phyloP scores from a whole-genome alignment of 2,797 vertebrate species.

The Ctenopoma kingsleyae region DNA sequence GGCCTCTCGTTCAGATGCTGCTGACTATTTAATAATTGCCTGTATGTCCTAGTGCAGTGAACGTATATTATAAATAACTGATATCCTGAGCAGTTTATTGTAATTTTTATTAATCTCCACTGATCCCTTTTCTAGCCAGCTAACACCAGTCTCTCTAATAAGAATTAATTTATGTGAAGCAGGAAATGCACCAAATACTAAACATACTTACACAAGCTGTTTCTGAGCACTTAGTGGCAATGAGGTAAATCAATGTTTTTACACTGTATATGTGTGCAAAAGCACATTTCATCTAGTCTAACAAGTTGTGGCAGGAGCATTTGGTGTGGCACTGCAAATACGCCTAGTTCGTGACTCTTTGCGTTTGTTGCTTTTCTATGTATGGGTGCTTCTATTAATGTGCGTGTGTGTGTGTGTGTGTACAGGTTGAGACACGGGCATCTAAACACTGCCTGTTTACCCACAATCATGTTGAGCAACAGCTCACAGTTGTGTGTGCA shows the following conservation, averaged over 20 bases:
- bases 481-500: conserved; percentile 37
- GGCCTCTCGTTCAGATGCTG: not conserved
- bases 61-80: not conserved
- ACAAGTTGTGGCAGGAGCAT: conserved; percentile 75
- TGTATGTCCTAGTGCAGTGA: not conserved
- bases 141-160: not conserved
- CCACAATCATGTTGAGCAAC: conserved; percentile 78
- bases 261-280: conserved; percentile 31
- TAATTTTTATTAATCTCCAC: not conserved
- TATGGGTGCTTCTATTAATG: conserved; percentile 20
- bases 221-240: conserved; percentile 2
- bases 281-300: conserved; percentile 42
- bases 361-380: conserved; percentile 55
- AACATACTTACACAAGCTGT: not conserved
- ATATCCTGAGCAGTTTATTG: not conserved
- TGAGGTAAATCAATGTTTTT: conserved; percentile 36
- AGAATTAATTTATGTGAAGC: conserved; percentile 1
- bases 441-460: conserved; percentile 81
- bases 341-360: conserved; percentile 49
- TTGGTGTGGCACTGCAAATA: conserved; percentile 63
- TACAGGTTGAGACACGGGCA: conserved; percentile 74
- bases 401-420: conserved; percentile 13
- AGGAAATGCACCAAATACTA: not conserved
- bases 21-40: not conserved
- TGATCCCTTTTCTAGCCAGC: not conserved